phyloP scores from a whole-genome alignment of 2,797 vertebrate species.

The Sandelia bainsii region DNA sequence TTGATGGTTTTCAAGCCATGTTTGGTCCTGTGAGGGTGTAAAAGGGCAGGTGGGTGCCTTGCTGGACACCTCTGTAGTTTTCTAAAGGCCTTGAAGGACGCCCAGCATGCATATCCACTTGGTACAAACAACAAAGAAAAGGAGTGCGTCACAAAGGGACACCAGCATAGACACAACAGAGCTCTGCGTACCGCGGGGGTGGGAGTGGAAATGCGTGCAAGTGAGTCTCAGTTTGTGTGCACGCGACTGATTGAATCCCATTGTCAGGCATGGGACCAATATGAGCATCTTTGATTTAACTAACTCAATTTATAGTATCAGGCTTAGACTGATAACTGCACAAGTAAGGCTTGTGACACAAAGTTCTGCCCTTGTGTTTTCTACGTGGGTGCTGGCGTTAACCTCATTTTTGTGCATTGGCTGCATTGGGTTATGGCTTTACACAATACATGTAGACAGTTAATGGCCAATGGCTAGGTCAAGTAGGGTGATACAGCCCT shows the following conservation, averaged over 20 bases:
- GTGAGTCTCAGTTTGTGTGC: constrained; percentile 9
- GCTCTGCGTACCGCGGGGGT: constrained; percentile 20
- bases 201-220: constrained; percentile 9
- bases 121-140: constrained; percentile 63
- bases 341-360: constrained; percentile 16
- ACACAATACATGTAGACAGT: constrained; percentile 63
- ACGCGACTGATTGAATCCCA: constrained; percentile 52
- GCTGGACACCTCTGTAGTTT: constrained; percentile 62
- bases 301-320: constrained; percentile 30
- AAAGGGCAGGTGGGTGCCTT: constrained; percentile 60
- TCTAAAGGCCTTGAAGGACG: constrained; percentile 63
- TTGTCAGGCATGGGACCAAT: constrained; percentile 42
- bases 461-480: constrained; percentile 68
- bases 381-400: constrained; percentile 25
- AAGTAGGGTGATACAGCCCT: constrained; percentile 35
- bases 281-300: constrained; percentile 33
- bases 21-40: constrained; percentile 40
- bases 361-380: constrained; percentile 27
- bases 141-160: constrained; percentile 58
- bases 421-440: constrained; percentile 41
- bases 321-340: constrained; percentile 29
- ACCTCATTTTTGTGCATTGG: constrained; percentile 42
- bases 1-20: constrained; percentile 48
- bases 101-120: constrained; percentile 64
- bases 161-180: constrained; percentile 13